Base-by-base conservation (phyloP, 2,113 vertebrate species). In the Syrmaticus mikado region DNA sequence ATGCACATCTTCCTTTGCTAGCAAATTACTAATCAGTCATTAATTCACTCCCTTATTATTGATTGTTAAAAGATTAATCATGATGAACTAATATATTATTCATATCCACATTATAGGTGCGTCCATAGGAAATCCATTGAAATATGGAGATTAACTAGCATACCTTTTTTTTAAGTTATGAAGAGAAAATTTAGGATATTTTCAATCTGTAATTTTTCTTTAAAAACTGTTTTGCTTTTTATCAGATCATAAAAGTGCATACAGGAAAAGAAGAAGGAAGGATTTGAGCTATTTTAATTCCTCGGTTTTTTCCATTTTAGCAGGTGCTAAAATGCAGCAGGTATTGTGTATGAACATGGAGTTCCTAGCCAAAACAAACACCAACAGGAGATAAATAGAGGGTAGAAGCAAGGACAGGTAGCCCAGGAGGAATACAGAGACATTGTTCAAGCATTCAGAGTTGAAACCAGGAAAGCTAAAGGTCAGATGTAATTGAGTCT, bases 31-130 rank as follows among this genome's bases (percentile, higher is more conserved):
- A 66, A 92, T 94, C 1, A 38, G 73, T 90, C 93, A 94, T 52
- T 96, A 77, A 34, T 85, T 94, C 81, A 83, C 76, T 94, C 68
- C 89, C 14, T 93, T 92, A 81, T 70, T 83, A 92, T 85, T 96
- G 95, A 94, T 94, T 95, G 87, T 78, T 95, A 89, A 89, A 94
- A 92, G 72, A 96, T 94, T 89, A 93, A 96, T 96, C 90, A 94
- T 76, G 43, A 85, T 89, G 92, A 97, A 90, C 87, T 83, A 96
- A 91, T 34, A 0, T 62, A 81, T 89, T 93, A 95, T 94, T 96
- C 95, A 93, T 92, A 95, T 82, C 82, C 87, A 87, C 57, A 93
- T 96, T 92, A 95, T 96, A 92, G 71, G 87, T 94, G 81, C 62
- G 95, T 81, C 89, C 85, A 94, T 86, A 85, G 85, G 92, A 94